These are phyloP conservation scores for Drosophila emarginata DNA, from an alignment of 2,888 invertebrate genomes.

Conservation along the genomic window DNA sequence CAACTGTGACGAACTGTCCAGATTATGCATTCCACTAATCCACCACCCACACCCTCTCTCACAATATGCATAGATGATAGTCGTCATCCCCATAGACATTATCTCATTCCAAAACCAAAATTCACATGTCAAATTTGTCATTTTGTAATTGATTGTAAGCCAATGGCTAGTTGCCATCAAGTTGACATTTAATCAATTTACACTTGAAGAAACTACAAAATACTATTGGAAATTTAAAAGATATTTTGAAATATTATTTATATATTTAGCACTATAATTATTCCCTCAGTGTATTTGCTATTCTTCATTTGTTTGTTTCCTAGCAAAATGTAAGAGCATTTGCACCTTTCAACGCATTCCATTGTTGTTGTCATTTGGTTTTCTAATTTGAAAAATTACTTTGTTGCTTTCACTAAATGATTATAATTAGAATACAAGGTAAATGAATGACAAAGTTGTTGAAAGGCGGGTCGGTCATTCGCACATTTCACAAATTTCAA, in stretches of 20 bases:
- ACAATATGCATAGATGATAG: not conserved
- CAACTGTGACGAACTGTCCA: constrained; percentile 66
- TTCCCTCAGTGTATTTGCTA: constrained; percentile 6
- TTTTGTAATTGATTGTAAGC: constrained; percentile 71
- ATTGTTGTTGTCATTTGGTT: not conserved
- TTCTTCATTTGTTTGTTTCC: not conserved
- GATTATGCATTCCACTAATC: constrained; percentile 54
- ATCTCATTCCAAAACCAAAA: constrained; percentile 3
- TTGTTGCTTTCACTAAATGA: constrained; percentile 1
- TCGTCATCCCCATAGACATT: not conserved
- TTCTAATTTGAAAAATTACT: constrained; percentile 5
- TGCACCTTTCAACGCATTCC: constrained; percentile 43
- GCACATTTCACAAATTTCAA: constrained; percentile 53
- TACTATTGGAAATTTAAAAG: too few relatives aligned
- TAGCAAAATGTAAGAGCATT: constrained; percentile 13
- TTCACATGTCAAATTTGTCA: constrained; percentile 65
- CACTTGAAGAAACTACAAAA: constrained; percentile 25
- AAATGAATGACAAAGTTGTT: constrained; percentile 55
- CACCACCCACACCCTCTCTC: constrained; percentile 10
- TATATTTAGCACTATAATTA: too few relatives aligned
- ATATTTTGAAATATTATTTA: too few relatives aligned
- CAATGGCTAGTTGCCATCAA: constrained; percentile 44
- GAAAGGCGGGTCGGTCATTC: constrained; percentile 66
- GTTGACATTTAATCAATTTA: constrained; percentile 70
- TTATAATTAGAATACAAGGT: constrained; percentile 60